A percentile compares a stretch with the other conserved stretches of the same genome.
Evolutionary conservation across 37 sponge, comb jelly and placozoan genomes (phyloP).

Genomic region (Beroe forskalii): DNA sequence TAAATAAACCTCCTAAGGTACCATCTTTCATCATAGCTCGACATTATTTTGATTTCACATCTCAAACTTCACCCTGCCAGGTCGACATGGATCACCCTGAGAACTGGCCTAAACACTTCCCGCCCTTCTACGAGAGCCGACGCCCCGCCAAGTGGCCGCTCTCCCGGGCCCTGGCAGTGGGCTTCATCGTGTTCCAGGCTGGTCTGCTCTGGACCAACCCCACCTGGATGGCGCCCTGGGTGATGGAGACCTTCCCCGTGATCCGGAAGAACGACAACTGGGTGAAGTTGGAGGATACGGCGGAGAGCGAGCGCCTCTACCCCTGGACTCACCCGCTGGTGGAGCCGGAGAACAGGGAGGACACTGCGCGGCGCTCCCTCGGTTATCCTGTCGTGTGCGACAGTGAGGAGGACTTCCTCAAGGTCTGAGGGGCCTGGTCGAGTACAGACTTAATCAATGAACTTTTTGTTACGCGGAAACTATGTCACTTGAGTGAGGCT

Average conservation of each 20-base stretch:
- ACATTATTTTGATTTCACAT: too few relatives aligned
- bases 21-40: too few relatives aligned
- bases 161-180: neutral
- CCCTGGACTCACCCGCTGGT: slow-evolving; percentile 4
- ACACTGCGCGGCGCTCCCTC: neutral
- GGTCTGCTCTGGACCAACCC: slow-evolving; percentile 47
- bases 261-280: slow-evolving; percentile 6
- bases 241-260: neutral
- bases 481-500: too few relatives aligned
- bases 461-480: too few relatives aligned
- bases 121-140: slow-evolving; percentile 62
- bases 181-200: slow-evolving; percentile 17
- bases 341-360: neutral
- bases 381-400: neutral
- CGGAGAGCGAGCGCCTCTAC: neutral
- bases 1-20: too few relatives aligned
- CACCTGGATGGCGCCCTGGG: slow-evolving; percentile 27
- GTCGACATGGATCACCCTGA: slow-evolving; percentile 63
- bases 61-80: too few relatives aligned
- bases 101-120: slow-evolving; percentile 63
- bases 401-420: neutral
- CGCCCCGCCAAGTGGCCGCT: slow-evolving; percentile 29
- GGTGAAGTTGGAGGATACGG: slow-evolving; percentile 25
- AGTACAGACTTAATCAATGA: too few relatives aligned
- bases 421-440: too few relatives aligned